These are phyloP conservation scores for Hirtodrosophila duncani DNA, from an alignment of 2,888 invertebrate species.

Conservation along the genomic window DNA sequence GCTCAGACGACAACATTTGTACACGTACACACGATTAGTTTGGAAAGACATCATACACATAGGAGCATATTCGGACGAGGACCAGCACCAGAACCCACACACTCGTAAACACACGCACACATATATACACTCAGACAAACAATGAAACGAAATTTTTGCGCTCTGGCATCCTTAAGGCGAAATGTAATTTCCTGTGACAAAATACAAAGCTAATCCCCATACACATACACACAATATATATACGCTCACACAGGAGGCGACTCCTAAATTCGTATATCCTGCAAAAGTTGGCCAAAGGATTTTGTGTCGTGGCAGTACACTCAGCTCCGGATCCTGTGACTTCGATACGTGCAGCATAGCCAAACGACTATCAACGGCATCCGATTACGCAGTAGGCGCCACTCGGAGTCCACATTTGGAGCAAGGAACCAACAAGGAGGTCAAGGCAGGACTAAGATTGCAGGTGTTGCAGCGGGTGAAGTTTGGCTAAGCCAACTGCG, in stretches of 20 bases:
- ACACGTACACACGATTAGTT: slow-evolving; percentile 68
- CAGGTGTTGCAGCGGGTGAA: too few relatives aligned
- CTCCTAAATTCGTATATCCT: slow-evolving; percentile 31
- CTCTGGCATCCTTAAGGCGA: slow-evolving; percentile 60
- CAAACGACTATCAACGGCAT: slow-evolving; percentile 20
- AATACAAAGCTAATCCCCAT: slow-evolving; percentile 72
- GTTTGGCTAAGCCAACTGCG: slow-evolving; percentile 23
- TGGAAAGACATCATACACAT: slow-evolving; percentile 33
- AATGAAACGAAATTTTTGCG: slow-evolving; percentile 69
- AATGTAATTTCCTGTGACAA: slow-evolving; percentile 75
- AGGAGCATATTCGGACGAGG: slow-evolving; percentile 32
- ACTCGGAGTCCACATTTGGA: too few relatives aligned
- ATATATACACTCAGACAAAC: slow-evolving; percentile 40
- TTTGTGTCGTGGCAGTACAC: slow-evolving; percentile 30
- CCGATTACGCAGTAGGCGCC: too few relatives aligned
- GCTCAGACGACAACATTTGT: slow-evolving; percentile 43
- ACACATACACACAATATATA: slow-evolving; percentile 29
- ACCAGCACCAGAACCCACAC: slow-evolving; percentile 5
- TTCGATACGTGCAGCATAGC: slow-evolving; percentile 59
- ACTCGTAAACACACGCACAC: not conserved
- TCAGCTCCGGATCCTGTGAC: too few relatives aligned
- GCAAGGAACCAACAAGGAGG: too few relatives aligned
- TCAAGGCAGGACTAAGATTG: too few relatives aligned
- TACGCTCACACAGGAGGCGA: slow-evolving; percentile 17
- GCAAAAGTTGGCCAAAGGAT: slow-evolving; percentile 60